phyloP scores from a whole-genome alignment of 37 sponge, comb jelly and placozoan genomes.

The Haliclona indistincta region DNA sequence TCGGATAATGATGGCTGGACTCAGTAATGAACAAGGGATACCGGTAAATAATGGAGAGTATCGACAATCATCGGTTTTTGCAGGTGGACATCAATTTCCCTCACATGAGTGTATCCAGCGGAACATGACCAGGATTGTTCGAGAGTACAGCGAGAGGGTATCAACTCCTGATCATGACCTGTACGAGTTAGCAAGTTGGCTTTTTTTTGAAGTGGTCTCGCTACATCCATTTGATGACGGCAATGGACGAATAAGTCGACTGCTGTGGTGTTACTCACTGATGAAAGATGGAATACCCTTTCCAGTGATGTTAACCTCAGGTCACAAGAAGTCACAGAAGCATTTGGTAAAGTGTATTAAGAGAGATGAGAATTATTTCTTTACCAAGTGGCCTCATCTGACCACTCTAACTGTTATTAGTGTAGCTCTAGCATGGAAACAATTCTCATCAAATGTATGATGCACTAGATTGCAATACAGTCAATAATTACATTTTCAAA shows the following conservation, averaged over 20 bases:
- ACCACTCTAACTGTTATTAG: slow-evolving; percentile 29
- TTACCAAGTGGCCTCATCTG: neutral
- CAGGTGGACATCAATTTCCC: slow-evolving; percentile 7
- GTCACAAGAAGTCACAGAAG: slow-evolving; percentile 8
- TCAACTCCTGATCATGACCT: neutral
- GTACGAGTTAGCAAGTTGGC: slow-evolving; percentile 25
- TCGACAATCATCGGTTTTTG: neutral
- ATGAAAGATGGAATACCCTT: slow-evolving; percentile 33
- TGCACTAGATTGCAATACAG: too few relatives aligned
- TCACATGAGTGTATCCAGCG: neutral
- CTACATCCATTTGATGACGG: slow-evolving; percentile 32
- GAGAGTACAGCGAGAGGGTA: slow-evolving; percentile 9
- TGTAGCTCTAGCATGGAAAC: slow-evolving; percentile 1
- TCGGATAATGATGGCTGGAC: slow-evolving; percentile 1
- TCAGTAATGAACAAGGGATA: slow-evolving; percentile 1
- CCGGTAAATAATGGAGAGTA: neutral
- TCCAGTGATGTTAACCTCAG: neutral
- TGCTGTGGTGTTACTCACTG: slow-evolving; percentile 26
- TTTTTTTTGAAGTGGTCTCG: slow-evolving; percentile 3
- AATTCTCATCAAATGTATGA: neutral
- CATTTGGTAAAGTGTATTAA: slow-evolving; percentile 2
- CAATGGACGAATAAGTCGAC: slow-evolving; percentile 23
- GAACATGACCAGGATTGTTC: slow-evolving; percentile 1
- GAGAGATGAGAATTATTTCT: neutral
- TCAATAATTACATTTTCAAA: too few relatives aligned